phyloP scores from a whole-genome alignment of 2,797 vertebrate species.

The Schizopygopsis malacanthus region DNA sequence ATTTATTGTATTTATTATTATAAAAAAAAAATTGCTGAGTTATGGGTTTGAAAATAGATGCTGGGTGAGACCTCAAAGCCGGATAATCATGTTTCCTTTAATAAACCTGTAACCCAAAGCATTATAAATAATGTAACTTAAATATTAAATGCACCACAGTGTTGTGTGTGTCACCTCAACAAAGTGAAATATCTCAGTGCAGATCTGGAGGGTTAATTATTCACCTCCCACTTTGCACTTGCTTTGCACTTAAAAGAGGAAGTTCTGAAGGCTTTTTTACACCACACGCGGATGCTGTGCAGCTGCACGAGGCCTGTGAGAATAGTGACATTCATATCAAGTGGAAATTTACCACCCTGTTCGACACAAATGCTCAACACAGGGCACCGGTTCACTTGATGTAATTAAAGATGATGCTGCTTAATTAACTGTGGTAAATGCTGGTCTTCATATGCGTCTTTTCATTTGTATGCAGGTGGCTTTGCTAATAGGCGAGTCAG shows the following conservation, averaged over 20 bases:
- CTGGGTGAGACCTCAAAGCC: constrained; percentile 63
- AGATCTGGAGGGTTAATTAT: constrained; percentile 77
- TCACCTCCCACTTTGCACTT: constrained; percentile 49
- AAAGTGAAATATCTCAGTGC: constrained; percentile 75
- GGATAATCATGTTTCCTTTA: constrained; percentile 76
- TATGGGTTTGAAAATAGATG: constrained; percentile 44
- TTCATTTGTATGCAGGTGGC: constrained; percentile 16
- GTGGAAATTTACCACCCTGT: constrained; percentile 47
- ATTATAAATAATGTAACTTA: constrained; percentile 70
- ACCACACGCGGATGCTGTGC: constrained; percentile 45
- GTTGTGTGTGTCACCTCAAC: constrained; percentile 71
- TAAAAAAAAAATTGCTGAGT: too few relatives aligned
- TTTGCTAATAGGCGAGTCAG: background rate
- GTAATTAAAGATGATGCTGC: constrained; percentile 76
- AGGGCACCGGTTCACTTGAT: constrained; percentile 70
- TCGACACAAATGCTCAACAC: constrained; percentile 70
- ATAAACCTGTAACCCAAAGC: constrained; percentile 70
- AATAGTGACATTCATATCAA: constrained; percentile 22
- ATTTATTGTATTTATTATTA: too few relatives aligned
- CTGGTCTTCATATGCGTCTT: constrained; percentile 65
- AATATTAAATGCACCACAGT: constrained; percentile 76
- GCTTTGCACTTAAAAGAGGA: constrained; percentile 57
- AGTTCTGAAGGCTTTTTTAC: constrained; percentile 46
- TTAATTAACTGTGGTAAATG: constrained; percentile 76
- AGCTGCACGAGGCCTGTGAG: constrained; percentile 8